Base-by-base conservation (phyloP, 2,888 invertebrate genomes). In the Corythucha ciliata region DNA sequence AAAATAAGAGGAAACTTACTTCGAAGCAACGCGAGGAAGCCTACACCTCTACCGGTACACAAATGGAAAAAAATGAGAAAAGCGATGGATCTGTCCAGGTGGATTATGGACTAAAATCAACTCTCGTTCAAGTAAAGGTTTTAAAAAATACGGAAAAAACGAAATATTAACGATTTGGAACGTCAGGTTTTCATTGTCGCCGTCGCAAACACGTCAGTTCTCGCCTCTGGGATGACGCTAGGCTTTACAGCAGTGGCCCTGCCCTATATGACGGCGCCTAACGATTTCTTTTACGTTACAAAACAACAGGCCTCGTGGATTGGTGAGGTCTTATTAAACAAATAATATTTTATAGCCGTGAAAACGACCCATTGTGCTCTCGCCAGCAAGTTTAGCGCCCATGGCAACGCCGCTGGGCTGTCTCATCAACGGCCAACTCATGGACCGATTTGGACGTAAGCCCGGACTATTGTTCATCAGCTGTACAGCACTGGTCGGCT, bases 361-460 rank as follows among this genome's bases (percentile, higher is more conserved):
- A 33, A 4, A 25, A 16, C 16, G 26, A 18, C 14, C 12, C 37
- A 14, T 3, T 3, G 5, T 21, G 5, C 8, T 46, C 37, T 37
- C 8, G 36, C 20, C 56, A 62, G 62, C 62, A 22, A 60, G 60
- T 41, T 37, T 59, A 32, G 59, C 60, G 12, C 52, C 58, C 5
- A 56, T 61, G 25, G 56, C 61, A 16, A 60, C 59, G 14, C 62
- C 62, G 0, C 24, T 62, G 4, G 62, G 62, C 16, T 62, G 62
- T 40, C 50, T 62, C 33, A 36, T 58, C 48, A 54, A 55, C 29
- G 62, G 61, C 7, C 58, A 56, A 5, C 34, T 60, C n/a, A 48
- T 61, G 26, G 62, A 62, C 39, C 46, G 50, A 34, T 57, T 58
- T 24, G 62, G 62, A 7, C 52, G 62, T 10, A 58, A 56, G 29